phyloP scores from a whole-genome alignment of 2,797 vertebrate genomes.

The Malurus leucopterus region DNA sequence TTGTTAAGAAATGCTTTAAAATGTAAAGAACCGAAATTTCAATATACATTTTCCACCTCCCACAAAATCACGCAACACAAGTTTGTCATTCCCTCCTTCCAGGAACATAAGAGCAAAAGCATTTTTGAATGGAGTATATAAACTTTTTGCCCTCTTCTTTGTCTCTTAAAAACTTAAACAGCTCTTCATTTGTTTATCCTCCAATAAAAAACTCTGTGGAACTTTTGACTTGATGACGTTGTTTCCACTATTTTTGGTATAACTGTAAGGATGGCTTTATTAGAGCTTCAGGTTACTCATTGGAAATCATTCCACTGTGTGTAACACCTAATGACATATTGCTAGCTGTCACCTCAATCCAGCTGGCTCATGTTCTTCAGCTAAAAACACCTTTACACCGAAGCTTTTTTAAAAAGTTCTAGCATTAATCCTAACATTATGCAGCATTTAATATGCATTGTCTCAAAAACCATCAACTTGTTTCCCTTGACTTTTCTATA shows the following conservation, averaged over 20 bases:
- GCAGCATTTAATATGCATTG: background rate
- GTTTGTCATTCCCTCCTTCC: background rate
- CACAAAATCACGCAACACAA: background rate
- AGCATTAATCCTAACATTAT: background rate
- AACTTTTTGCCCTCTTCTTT: background rate
- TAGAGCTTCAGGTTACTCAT: background rate
- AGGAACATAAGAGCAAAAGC: rapidly evolving
- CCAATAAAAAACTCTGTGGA: background rate
- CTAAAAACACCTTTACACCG: background rate
- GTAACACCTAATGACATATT: background rate
- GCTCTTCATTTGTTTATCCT: background rate
- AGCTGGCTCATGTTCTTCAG: background rate
- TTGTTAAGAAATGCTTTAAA: background rate
- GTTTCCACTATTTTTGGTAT: background rate
- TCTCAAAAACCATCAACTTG: background rate
- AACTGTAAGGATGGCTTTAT: background rate
- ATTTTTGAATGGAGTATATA: background rate
- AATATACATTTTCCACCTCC: background rate
- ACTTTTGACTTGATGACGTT: background rate
- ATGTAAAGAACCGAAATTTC: background rate
- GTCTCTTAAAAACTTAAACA: background rate
- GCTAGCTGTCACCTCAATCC: background rate
- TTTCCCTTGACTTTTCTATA: background rate
- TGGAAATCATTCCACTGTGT: background rate
- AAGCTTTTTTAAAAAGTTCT: background rate